Percentiles rank a stretch among this genome's conserved stretches.
phyloP scores from a whole-genome alignment of 1,140 invertebrate genomes.

The Pteromalus puparum region DNA sequence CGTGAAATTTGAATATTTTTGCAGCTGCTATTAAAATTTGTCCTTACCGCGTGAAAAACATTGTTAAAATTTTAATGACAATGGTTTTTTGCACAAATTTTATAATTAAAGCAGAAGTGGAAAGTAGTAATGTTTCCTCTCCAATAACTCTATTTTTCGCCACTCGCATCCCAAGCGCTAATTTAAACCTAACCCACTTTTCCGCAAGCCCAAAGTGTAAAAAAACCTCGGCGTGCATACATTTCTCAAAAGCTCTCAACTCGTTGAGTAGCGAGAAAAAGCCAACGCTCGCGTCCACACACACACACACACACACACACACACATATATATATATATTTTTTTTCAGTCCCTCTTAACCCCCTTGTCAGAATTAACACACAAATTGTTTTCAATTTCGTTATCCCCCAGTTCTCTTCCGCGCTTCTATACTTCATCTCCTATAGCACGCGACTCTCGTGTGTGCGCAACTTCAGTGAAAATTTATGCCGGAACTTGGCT shows the following conservation, averaged over 20 bases:
- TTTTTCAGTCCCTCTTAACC: too few relatives aligned
- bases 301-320: too few relatives aligned
- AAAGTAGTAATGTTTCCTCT: background rate
- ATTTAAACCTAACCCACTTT: background rate
- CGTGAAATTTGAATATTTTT: background rate
- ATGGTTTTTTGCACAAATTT: too few relatives aligned
- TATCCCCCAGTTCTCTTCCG: background rate
- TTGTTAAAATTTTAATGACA: too few relatives aligned
- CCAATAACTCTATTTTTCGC: too few relatives aligned
- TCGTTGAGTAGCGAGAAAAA: background rate
- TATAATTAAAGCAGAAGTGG: too few relatives aligned
- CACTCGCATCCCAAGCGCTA: background rate
- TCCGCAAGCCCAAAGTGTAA: background rate
- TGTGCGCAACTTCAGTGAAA: background rate
- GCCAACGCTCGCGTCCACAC: too few relatives aligned
- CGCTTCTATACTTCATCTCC: background rate
- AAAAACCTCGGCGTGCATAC: background rate
- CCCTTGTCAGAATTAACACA: background rate
- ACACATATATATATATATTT: too few relatives aligned
- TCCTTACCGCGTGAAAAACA: too few relatives aligned
- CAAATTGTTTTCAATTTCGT: background rate
- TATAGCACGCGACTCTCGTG: background rate
- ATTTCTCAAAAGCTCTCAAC: background rate
- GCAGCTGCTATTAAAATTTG: too few relatives aligned
- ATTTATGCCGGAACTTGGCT: background rate